Evolutionary conservation across 2,888 invertebrate genomes (phyloP), one percentile per base, ranked within the genome.

Genomic region (Polylopha cassiicola): DNA sequence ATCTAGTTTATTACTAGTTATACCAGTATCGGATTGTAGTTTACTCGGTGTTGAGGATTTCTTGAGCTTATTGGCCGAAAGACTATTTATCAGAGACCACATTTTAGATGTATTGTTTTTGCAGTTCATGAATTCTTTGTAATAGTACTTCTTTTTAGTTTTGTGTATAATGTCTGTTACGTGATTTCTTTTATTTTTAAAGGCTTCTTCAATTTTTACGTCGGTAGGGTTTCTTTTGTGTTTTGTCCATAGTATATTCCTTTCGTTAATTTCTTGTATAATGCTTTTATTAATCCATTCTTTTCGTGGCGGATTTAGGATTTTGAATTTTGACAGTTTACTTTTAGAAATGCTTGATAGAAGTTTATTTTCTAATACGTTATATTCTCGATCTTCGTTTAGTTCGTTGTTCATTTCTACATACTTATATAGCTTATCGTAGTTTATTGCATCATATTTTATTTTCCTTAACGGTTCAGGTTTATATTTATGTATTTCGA

Each of bases 251-350:
- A 47, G 23, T 22, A 3, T 3, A 17, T 51, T 51, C 24, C 50
- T 31, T 7, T 21, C 11, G 11, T 48, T 34, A 24, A 54, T 49
- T 4, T 18, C 4, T 2, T 32, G 6, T 9, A 48, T 39, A 8
- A 54, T 43, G 1, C 10, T 8, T 38, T 46, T 49, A 13, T 48
- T 48, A 6, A 51, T 50, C 51, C 50, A 49, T 5, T 50, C 37
- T 2, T 37, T 31, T 11, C 18, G 39, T 4, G 39, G 44, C 8
- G 14, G 13, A 11, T 44, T 39, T 11, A 28, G 13, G 2, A 37
- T 26, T 30, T 44, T 44, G 3, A n/a, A 37, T 30, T 44, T 44
- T 1, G 9, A n/a, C 10, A 26, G 28, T 18, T 36, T 39, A 20
- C 18, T 33, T 8, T 15, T 2, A 8, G 8, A 2, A 17, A 43